Evolutionary conservation across 35 echinoderm and acorn worm species (phyloP), one percentile per base, ranked within the genome.

Genomic region (Apostichopus californicus): DNA sequence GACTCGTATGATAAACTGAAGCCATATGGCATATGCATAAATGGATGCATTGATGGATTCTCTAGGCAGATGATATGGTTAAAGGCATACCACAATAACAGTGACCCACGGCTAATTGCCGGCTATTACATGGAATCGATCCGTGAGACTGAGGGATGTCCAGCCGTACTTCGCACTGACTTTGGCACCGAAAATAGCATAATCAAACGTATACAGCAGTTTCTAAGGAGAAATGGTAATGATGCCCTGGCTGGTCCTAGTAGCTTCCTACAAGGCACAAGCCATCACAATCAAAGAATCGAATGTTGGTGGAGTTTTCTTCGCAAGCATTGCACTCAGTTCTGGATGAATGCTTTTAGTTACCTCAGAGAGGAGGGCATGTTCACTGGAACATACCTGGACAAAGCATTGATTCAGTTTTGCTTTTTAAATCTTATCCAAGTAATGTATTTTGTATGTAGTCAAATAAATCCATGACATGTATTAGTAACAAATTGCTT

Each of bases 1-100:
- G 95, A 96, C 77, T 92, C 75, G 5, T 96, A 96, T 78, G 90
- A 96, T 55, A 94, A 96, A 58, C 81, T 96, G 11, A 96, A 92
- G 54, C 95, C 93, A 52, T 94, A 81, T 21, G 95, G 93, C 1
- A 92, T 96, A 14, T 79, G 55, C 20, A 92, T 96, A 17, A 96
- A 79, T 91, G 92, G 94, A 88, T 90, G 87, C 87, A 91, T 96
- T 88, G 95, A 94, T 81, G 92, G 89, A 18, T 88, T 91, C 87
- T 94, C 95, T 13, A 72, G 93, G 90, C 63, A 92, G 54, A 78
- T 96, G 21, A 73, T 96, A 34, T 96, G 95, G 92, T 9, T 96
- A 46, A 57, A 93, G 54, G 79, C 81, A 1, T 91, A 93, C 57
- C 23, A 52, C 17, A 93, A 79, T 28, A 93, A 70, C 68, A 96